Conservation (phyloP, 2,797 vertebrate genomes). For the Clamator glandarius region DNA sequence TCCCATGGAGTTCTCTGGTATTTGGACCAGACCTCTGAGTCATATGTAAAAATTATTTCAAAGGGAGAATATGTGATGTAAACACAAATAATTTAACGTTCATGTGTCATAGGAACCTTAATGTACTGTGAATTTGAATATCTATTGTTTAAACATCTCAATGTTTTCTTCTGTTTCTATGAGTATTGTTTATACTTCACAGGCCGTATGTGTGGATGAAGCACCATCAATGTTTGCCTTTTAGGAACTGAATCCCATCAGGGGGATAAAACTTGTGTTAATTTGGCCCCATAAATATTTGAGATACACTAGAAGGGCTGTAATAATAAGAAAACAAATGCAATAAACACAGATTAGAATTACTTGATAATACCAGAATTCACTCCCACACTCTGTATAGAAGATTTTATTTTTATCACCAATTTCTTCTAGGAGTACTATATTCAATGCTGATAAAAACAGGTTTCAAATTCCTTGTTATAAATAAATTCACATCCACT, state of each 20-base stretch:
- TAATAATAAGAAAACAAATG: background rate
- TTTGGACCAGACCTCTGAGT: conserved; percentile 14
- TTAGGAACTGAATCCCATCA: background rate
- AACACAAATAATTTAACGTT: background rate
- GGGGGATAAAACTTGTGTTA: background rate
- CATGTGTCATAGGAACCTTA: background rate
- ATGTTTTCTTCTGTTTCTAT: conserved; percentile 12
- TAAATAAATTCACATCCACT: background rate
- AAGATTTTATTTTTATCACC: background rate
- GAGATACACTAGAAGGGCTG: background rate
- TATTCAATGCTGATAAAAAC: background rate
- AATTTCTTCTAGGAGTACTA: background rate
- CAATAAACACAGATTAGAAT: background rate
- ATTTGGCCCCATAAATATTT: background rate
- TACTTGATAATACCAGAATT: background rate
- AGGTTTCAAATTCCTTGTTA: background rate
- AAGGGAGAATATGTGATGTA: background rate
- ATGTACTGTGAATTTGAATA: background rate
- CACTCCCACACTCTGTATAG: background rate
- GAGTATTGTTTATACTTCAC: background rate
- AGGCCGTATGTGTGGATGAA: background rate
- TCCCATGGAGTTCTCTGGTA: background rate
- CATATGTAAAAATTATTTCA: background rate
- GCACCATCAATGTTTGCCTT: background rate
- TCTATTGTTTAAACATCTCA: conserved; percentile 32